A percentile compares a stretch with the other conserved stretches of the same genome.
phyloP scores from a whole-genome alignment of 37 sponge, comb jelly and placozoan species.

The Haliclona indistincta region DNA sequence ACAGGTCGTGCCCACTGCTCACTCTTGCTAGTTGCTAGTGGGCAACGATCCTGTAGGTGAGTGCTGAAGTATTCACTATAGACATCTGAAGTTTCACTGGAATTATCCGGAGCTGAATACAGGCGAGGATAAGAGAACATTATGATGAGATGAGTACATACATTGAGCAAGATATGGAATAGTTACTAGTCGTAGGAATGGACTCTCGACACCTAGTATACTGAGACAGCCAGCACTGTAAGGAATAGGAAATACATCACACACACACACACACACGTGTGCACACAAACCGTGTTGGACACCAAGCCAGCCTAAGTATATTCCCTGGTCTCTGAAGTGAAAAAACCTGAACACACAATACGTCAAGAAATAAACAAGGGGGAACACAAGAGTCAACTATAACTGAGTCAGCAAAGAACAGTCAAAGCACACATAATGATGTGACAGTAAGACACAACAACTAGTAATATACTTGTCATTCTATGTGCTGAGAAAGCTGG shows the following conservation, averaged over 20 bases:
- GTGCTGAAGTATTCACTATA: constrained; percentile 48
- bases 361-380: neutral
- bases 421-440: too few relatives aligned
- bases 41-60: constrained; percentile 39
- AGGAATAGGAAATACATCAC: neutral
- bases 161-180: constrained; percentile 45
- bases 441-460: too few relatives aligned
- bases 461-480: too few relatives aligned
- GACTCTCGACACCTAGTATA: constrained; percentile 41
- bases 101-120: constrained; percentile 8
- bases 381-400: too few relatives aligned
- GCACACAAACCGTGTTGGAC: constrained; percentile 38
- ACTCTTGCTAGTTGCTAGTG: constrained; percentile 15
- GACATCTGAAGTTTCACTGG: constrained; percentile 24
- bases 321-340: constrained; percentile 29
- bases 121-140: neutral
- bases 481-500: too few relatives aligned
- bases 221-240: constrained; percentile 52
- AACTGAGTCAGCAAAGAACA: too few relatives aligned
- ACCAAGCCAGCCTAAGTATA: constrained; percentile 35
- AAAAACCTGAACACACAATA: constrained; percentile 17
- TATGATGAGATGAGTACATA: constrained; percentile 10
- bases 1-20: neutral
- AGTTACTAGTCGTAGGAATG: constrained; percentile 58
- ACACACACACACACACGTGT: constrained; percentile 1